These are phyloP conservation scores for Orbicella faveolata DNA, from an alignment of 64 coral and sea anemone species.

Conservation along the genomic window DNA sequence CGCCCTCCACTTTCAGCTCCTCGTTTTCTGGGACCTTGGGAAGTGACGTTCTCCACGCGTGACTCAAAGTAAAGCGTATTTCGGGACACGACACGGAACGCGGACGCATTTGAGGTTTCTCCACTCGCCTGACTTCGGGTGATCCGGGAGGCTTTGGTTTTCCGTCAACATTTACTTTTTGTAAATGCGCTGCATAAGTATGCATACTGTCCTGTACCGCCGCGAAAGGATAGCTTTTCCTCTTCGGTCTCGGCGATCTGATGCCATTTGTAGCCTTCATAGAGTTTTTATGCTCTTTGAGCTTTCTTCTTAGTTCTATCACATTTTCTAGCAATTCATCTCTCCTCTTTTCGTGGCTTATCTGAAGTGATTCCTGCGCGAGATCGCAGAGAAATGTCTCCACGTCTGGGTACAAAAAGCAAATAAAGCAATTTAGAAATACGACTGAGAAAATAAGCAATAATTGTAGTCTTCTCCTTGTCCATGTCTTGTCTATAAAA, in stretches of 20 bases:
- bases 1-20: constrained; percentile 53
- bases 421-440: not conserved
- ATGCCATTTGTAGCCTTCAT: constrained; percentile 25
- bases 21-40: constrained; percentile 78
- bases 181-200: constrained; percentile 38
- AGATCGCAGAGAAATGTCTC: constrained; percentile 45
- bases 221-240: constrained; percentile 33
- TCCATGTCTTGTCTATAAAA: no score
- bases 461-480: not conserved
- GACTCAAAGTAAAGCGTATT: constrained; percentile 43
- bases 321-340: constrained; percentile 18
- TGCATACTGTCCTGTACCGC: constrained; percentile 45
- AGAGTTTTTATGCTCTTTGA: constrained; percentile 38
- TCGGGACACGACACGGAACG: constrained; percentile 76
- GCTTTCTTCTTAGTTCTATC: constrained; percentile 24
- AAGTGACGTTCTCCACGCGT: constrained; percentile 65
- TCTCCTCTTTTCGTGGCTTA: constrained; percentile 27
- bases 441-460: not conserved
- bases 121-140: constrained; percentile 14
- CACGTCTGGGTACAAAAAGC: constrained; percentile 34
- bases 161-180: not conserved
- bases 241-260: constrained; percentile 63
- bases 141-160: constrained; percentile 3
- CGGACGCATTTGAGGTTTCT: constrained; percentile 58
- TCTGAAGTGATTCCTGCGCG: constrained; percentile 12